Conservation (phyloP, 2,113 vertebrate genomes). For the Ammodytes marinus region DNA sequence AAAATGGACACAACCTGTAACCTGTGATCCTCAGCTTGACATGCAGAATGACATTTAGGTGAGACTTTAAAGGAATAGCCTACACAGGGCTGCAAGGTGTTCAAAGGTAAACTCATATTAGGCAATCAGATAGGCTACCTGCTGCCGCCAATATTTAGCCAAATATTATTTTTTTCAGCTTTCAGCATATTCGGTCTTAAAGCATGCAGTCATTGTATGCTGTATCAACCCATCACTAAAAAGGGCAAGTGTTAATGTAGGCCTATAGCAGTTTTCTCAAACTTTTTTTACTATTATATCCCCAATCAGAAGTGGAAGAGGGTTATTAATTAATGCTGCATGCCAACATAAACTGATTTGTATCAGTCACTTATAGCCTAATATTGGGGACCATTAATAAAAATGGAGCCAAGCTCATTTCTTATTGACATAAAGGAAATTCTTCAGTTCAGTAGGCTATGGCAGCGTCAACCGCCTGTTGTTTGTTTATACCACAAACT, state of each 20-base stretch:
- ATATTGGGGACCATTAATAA: not conserved
- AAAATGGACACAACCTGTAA: not conserved
- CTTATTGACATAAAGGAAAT: not conserved
- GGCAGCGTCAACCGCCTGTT: not conserved
- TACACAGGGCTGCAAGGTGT: not conserved
- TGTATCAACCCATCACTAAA: not conserved
- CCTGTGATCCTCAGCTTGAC: slow-evolving; percentile 13
- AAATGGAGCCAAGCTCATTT: not conserved
- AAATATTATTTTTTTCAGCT: not conserved
- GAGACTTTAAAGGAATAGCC: not conserved
- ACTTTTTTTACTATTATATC: not conserved
- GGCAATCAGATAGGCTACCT: no score
- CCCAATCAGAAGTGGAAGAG: not conserved
- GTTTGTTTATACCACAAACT: not conserved
- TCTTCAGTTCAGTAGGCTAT: slow-evolving; percentile 3
- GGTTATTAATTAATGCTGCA: no score
- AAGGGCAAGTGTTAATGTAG: not conserved
- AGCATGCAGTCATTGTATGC: no score
- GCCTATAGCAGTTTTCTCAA: not conserved
- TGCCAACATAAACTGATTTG: no score
- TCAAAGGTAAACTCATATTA: not conserved
- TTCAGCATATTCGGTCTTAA: not conserved
- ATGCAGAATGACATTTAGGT: not conserved
- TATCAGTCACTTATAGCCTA: not conserved
- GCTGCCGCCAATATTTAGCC: no score